phyloP scores from a whole-genome alignment of 2,797 vertebrate genomes.

The Amphiprion clarkii region DNA sequence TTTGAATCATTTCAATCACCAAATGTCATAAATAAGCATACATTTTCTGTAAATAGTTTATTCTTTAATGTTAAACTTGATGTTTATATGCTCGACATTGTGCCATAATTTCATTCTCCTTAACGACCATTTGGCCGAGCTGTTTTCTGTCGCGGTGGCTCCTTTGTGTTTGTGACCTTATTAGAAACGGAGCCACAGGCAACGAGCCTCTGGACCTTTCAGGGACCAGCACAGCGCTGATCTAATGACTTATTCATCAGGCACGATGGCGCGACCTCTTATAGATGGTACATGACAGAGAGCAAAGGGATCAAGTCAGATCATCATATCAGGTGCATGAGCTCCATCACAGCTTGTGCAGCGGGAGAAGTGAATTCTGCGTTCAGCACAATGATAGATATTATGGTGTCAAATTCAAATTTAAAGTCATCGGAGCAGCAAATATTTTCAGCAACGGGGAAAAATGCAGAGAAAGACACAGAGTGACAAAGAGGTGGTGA shows the following conservation, averaged over 20 bases:
- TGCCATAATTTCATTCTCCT: neutral
- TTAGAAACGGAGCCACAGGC: slow-evolving; percentile 53
- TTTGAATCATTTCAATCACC: neutral
- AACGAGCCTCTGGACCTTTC: slow-evolving; percentile 41
- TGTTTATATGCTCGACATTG: neutral
- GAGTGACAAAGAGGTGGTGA: slow-evolving; percentile 62
- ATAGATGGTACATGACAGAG: slow-evolving; percentile 52
- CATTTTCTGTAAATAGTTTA: neutral
- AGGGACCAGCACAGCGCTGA: slow-evolving; percentile 24
- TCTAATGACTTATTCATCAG: slow-evolving; percentile 68
- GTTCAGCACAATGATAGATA: neutral
- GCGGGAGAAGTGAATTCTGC: slow-evolving; percentile 21
- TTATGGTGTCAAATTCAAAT: neutral
- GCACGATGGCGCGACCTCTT: slow-evolving; percentile 38
- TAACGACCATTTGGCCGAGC: neutral
- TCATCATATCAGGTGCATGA: slow-evolving; percentile 46
- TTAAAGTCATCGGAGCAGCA: neutral
- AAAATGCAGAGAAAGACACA: slow-evolving; percentile 12
- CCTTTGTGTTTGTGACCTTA: slow-evolving; percentile 55
- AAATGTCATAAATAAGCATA: neutral
- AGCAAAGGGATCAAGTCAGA: slow-evolving; percentile 52
- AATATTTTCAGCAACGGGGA: slow-evolving; percentile 22
- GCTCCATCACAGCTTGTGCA: slow-evolving; percentile 10
- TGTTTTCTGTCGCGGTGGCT: slow-evolving; percentile 26
- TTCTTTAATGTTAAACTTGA: neutral